phyloP scores from a whole-genome alignment of 1,140 invertebrate genomes.

The Carposina sasakii region DNA sequence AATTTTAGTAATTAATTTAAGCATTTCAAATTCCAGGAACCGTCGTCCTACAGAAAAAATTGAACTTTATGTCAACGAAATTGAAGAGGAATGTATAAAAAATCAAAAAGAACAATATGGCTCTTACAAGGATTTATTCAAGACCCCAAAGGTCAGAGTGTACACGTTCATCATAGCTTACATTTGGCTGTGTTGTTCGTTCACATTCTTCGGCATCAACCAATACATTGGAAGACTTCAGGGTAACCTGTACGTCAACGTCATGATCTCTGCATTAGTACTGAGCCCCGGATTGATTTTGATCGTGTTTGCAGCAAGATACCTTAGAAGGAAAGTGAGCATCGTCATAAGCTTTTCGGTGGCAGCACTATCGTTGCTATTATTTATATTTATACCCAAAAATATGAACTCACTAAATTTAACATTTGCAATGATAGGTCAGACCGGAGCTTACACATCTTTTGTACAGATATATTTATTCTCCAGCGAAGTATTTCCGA shows the following conservation, averaged over 20 bases:
- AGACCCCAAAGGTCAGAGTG: slow-evolving; percentile 80
- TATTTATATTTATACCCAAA: slow-evolving; percentile 43
- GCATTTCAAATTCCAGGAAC: slow-evolving; percentile 54
- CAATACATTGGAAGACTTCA: slow-evolving; percentile 81
- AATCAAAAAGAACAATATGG: slow-evolving; percentile 37
- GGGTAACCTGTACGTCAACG: slow-evolving; percentile 82
- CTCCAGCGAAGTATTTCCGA: slow-evolving; percentile 80
- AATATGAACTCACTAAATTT: slow-evolving; percentile 22
- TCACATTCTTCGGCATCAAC: slow-evolving; percentile 82
- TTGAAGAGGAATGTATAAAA: slow-evolving; percentile 33
- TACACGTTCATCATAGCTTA: slow-evolving; percentile 80
- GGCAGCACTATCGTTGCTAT: slow-evolving; percentile 39
- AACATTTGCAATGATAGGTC: slow-evolving; percentile 74
- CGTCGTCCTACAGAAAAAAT: slow-evolving; percentile 69
- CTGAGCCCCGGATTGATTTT: slow-evolving; percentile 78
- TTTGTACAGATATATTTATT: slow-evolving; percentile 77
- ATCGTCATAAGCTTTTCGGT: slow-evolving; percentile 37
- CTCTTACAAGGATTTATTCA: slow-evolving; percentile 73
- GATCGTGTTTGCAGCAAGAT: slow-evolving; percentile 76
- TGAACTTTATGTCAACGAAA: slow-evolving; percentile 43
- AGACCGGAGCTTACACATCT: slow-evolving; percentile 74
- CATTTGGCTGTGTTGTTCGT: slow-evolving; percentile 79
- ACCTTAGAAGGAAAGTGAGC: slow-evolving; percentile 72
- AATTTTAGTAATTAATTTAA: too few species aligned
- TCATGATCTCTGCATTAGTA: slow-evolving; percentile 74